Evolutionary conservation across 2,888 invertebrate species (phyloP).

Genomic region (Eupithecia centaureata): DNA sequence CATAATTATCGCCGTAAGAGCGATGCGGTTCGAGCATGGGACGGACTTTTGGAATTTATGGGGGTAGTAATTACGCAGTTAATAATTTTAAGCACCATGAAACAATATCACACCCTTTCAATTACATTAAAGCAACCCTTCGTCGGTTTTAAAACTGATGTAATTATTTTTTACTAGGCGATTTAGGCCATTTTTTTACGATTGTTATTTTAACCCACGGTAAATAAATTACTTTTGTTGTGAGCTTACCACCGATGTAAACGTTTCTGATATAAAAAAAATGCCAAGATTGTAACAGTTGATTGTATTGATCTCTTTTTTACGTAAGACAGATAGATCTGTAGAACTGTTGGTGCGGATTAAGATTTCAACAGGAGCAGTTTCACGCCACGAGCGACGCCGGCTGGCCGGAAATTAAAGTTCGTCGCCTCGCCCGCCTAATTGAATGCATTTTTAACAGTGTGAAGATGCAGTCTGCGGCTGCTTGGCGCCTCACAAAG

Average conservation of each 20-base stretch:
- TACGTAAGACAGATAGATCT: constrained; percentile 37
- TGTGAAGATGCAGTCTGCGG: constrained; percentile 76
- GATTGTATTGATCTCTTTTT: too few species aligned
- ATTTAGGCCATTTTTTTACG: neutral
- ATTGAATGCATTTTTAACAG: constrained; percentile 82
- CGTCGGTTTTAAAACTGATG: neutral
- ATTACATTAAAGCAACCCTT: constrained; percentile 12
- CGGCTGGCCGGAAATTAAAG: constrained; percentile 74
- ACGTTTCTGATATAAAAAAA: neutral
- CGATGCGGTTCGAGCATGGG: neutral
- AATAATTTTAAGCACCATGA: constrained; percentile 8
- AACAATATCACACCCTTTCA: constrained; percentile 13
- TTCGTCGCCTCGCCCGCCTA: constrained; percentile 72
- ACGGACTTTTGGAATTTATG: constrained; percentile 11
- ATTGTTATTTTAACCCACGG: neutral
- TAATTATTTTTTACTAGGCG: neutral
- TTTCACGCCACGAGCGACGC: constrained; percentile 64
- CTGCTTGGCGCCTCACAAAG: constrained; percentile 65
- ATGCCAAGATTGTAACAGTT: neutral
- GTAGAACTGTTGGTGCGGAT: constrained; percentile 61
- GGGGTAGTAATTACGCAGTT: constrained; percentile 3
- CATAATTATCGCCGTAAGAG: neutral
- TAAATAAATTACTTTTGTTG: neutral
- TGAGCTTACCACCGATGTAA: neutral
- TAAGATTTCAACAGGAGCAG: constrained; percentile 69